These are phyloP conservation scores for Drepana falcataria DNA, from an alignment of 2,888 invertebrate species.

Conservation along the genomic window DNA sequence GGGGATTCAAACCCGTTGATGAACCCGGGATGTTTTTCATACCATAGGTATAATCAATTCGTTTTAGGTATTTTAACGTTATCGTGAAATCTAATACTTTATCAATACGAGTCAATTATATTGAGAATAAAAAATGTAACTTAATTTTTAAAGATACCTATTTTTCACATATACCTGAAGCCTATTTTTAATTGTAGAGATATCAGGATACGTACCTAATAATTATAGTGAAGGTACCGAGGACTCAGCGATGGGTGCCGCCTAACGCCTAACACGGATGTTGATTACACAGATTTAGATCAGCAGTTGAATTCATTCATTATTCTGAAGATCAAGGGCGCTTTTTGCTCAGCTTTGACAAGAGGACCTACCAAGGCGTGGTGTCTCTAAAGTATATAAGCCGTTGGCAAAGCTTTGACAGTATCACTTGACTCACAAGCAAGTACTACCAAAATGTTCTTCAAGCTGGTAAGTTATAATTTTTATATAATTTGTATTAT, in stretches of 20 bases:
- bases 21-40: no score
- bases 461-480: constrained; percentile 56
- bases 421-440: constrained; percentile 65
- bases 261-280: constrained; percentile 44
- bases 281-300: constrained; percentile 38
- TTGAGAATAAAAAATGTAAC: no score
- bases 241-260: constrained; percentile 10
- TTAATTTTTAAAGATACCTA: no score
- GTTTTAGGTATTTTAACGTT: no score
- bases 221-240: neutral
- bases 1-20: no score
- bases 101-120: no score
- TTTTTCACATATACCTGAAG: no score
- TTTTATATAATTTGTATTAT: constrained; percentile 6
- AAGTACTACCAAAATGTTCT: constrained; percentile 65
- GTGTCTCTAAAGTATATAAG: constrained; percentile 60
- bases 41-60: no score
- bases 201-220: no score
- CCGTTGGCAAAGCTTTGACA: constrained; percentile 24
- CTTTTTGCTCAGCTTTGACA: constrained; percentile 52
- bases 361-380: constrained; percentile 57
- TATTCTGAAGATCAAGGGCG: constrained; percentile 73
- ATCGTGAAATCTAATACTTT: no score
- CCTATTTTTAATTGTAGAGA: no score
- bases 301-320: constrained; percentile 41